phyloP scores from a whole-genome alignment of 2,113 vertebrate species.

The Scalopus aquaticus region DNA sequence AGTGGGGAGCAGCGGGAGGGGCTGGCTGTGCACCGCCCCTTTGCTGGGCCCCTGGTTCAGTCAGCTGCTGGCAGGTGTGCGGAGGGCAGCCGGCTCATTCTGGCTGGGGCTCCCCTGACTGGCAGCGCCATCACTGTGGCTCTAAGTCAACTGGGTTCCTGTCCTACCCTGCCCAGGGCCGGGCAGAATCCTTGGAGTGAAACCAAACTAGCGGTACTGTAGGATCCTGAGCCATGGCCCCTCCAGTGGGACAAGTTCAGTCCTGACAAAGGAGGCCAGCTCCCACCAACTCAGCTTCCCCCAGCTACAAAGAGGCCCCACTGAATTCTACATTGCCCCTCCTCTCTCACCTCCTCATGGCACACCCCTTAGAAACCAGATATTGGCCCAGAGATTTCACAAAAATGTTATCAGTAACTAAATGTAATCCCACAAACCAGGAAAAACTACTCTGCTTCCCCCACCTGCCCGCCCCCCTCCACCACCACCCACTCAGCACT shows the following conservation, averaged over 20 bases:
- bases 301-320: background rate
- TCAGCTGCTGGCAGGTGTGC: background rate
- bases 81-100: background rate
- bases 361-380: background rate
- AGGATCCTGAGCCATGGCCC: background rate
- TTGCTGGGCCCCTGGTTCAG: background rate
- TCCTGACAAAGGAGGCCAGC: background rate
- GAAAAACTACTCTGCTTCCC: constrained; percentile 4
- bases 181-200: background rate
- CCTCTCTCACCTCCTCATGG: background rate
- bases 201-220: background rate
- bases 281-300: background rate
- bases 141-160: constrained; percentile 29
- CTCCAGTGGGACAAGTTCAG: background rate
- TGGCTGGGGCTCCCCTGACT: background rate
- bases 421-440: constrained; percentile 48
- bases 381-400: constrained; percentile 9
- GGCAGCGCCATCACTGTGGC: background rate
- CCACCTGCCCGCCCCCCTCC: background rate
- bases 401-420: constrained; percentile 12
- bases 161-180: background rate
- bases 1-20: no score
- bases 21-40: background rate
- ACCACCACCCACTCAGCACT: background rate
- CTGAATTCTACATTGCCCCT: background rate